Percentiles rank a stretch among this genome's conserved stretches.
Evolutionary conservation across 2,113 vertebrate genomes (phyloP).

Genomic region (Nothocercus nigrocapillus): DNA sequence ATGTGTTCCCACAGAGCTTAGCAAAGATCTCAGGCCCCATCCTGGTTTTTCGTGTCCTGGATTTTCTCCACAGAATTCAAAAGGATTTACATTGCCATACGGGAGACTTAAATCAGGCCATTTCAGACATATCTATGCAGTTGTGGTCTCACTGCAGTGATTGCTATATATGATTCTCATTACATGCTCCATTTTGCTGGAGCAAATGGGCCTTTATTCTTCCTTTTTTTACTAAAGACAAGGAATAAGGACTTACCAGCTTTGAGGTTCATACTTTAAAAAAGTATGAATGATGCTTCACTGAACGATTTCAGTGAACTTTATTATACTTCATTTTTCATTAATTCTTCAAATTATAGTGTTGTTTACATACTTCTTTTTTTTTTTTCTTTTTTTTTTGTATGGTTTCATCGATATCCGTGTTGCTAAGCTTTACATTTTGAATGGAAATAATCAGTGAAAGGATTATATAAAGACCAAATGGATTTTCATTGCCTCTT

Average conservation of each 20-base stretch:
- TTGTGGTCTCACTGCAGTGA: background rate
- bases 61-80: background rate
- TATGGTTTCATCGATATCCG: background rate
- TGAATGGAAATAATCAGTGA: background rate
- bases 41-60: background rate
- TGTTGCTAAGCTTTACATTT: background rate
- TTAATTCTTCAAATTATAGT: background rate
- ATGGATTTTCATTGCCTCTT: background rate
- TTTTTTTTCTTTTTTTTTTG: background rate
- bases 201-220: background rate
- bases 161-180: background rate
- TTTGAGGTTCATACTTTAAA: background rate
- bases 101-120: background rate
- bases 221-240: background rate
- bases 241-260: background rate
- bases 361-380: fast-evolving
- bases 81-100: background rate
- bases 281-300: background rate
- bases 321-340: background rate
- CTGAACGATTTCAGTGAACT: background rate
- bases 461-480: background rate
- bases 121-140: background rate
- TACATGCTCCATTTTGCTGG: background rate
- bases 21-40: background rate
- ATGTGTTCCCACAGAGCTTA: background rate